Base-by-base conservation (phyloP, 2,888 invertebrate genomes). In the Drosophila algonquin region DNA sequence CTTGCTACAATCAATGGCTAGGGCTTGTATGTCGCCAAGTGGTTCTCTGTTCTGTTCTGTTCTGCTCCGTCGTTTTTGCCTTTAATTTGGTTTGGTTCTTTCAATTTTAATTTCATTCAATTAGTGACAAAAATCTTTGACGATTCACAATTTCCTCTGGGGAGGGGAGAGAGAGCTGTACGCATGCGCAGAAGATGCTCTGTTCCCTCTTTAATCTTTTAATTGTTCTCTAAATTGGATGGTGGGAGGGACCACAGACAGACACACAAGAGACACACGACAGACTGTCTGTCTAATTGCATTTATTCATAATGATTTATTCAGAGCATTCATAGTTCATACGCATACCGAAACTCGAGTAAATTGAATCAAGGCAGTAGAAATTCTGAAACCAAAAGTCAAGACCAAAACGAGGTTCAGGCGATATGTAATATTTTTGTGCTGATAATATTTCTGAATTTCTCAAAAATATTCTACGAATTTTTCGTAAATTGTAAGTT, bases 51-150 rank as follows among this genome's bases (percentile, higher is more conserved):
- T 40, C 14, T 40, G 40, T 40, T 40, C 1, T 14, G 14, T n/a
- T n/a, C n/a, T n/a, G n/a, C n/a, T n/a, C n/a, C 7, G 40, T 40
- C 2, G 7, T 7, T 40, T 14, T 51, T 58, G 69, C 67, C 44
- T 71, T 77, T 77, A 80, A 77, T 86, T 75, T 83, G 78, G 52
- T 53, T 71, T 44, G 54, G 54, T 53, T 76, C 81, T 84, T 89
- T 84, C 74, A 87, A 79, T 87, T 89, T 89, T 8, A 30, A 30
- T 30, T 83, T 73, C 67, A 76, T 78, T 89, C 89, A 83, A 83
- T 83, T 83, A 83, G 89, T 61, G 59, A 74, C 46, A 74, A 50
- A 59, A 48, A 40, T 40, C 40, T n/a, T 40, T 40, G 40, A 32
- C 51, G 24, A 74, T 75, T 74, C 61, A 73, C 75, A 72, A 71